Evolutionary conservation across 2,113 vertebrate genomes (phyloP), one percentile per base, ranked within the genome.

Genomic region (Actenoides hombroni): DNA sequence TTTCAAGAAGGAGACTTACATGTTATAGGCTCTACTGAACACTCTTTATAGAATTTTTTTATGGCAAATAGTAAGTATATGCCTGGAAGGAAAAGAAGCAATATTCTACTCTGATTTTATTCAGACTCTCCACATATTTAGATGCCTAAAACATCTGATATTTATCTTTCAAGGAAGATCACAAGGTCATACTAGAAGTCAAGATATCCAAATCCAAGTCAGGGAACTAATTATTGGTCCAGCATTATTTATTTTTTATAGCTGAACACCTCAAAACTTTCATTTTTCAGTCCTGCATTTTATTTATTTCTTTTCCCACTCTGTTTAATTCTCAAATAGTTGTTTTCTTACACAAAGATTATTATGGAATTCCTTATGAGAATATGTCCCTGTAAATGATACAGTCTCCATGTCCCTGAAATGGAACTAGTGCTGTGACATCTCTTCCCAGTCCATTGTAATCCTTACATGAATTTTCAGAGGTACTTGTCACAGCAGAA

Each of bases 321-420:
- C 26, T 49, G 10, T 49, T 6, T 4, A 87, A 40, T 63, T 75
- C 46, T 75, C 39, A 88, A 13, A 42, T 7, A 65, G 18, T 4
- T 0, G 3, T 40, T 76, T 69, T 65, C 20, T 80, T 81, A 25
- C 8, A 44, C 14, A 49, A 51, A 40, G 7, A 26, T 88, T 87
- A 19, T 40, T 40, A 24, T 5, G 2, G 9, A 7, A 40, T 37
- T 16, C 2, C 0, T 19, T 63, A 25, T 11, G 6, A 19, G n/a
- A 64, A 16, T 51, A 16, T 39, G 5, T 51, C 33, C 4, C 40
- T 64, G 8, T 77, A 77, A 83, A 83, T 74, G 18, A 61, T 49
- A 46, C 6, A 17, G 8, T 51, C 18, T 1, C 16, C 2, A 31
- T 15, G 6, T 23, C 8, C 35, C 11, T 63, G 11, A 31, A 65